Conservation (phyloP, 2,888 invertebrate genomes). For the Andricus quercusramuli region DNA sequence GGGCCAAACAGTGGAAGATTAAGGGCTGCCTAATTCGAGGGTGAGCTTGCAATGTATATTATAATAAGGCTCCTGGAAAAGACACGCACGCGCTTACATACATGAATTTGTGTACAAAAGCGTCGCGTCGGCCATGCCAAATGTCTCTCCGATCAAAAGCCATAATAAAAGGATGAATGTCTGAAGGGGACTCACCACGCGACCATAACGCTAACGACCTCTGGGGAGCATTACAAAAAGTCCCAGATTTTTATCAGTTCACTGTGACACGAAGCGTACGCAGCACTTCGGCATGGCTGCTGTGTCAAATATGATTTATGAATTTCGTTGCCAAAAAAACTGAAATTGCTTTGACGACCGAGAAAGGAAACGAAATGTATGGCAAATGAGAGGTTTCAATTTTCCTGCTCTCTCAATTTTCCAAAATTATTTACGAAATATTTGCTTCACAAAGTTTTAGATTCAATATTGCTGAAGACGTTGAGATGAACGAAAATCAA, state of each 20-base stretch:
- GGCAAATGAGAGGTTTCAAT: not conserved
- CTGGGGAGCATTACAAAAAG: slow-evolving; percentile 20
- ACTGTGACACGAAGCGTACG: slow-evolving; percentile 65
- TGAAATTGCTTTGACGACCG: not conserved
- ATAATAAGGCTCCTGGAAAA: slow-evolving; percentile 25
- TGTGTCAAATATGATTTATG: slow-evolving; percentile 54
- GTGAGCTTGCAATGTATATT: slow-evolving; percentile 45
- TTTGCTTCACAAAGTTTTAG: too few relatives aligned
- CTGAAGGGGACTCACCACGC: slow-evolving; percentile 28
- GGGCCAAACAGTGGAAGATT: slow-evolving; percentile 51
- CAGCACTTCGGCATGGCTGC: slow-evolving; percentile 55
- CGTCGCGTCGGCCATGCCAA: slow-evolving; percentile 40
- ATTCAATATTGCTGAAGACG: too few relatives aligned
- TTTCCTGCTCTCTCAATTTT: not conserved
- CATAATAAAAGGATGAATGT: slow-evolving; percentile 28
- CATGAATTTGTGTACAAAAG: slow-evolving; percentile 40
- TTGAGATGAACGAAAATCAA: too few relatives aligned
- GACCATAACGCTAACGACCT: slow-evolving; percentile 26
- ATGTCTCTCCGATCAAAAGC: slow-evolving; percentile 34
- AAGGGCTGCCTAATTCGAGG: slow-evolving; percentile 54
- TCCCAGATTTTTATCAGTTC: slow-evolving; percentile 64
- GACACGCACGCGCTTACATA: not conserved
- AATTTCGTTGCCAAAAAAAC: slow-evolving; percentile 6
- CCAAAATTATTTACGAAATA: too few relatives aligned
- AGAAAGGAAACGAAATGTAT: not conserved